Conservation (phyloP, 2,113 vertebrate genomes). For the Hydrolagus affinis region DNA sequence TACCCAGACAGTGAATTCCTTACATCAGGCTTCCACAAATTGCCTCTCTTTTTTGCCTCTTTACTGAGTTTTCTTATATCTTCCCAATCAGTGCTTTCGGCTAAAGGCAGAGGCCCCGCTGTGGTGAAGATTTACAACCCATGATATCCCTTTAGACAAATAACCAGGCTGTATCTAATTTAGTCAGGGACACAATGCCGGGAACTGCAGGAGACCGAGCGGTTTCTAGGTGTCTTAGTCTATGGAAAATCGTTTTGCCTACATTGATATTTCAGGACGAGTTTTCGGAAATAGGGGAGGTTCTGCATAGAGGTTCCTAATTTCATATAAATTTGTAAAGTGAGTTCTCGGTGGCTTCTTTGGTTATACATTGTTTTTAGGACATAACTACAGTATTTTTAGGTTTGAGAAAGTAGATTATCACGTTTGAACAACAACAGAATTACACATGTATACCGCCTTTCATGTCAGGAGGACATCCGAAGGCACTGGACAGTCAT, state of each 20-base stretch:
- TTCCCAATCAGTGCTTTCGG: constrained; percentile 14
- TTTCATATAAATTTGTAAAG: too few relatives aligned
- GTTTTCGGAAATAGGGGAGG: background rate
- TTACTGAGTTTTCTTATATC: background rate
- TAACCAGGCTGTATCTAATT: background rate
- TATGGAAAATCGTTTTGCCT: background rate
- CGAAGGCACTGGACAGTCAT: too few relatives aligned
- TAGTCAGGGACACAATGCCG: background rate
- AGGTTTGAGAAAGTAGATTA: too few relatives aligned
- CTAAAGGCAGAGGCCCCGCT: background rate
- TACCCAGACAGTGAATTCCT: background rate
- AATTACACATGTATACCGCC: too few relatives aligned
- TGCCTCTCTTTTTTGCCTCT: background rate
- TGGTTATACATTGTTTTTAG: too few relatives aligned
- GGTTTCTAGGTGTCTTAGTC: background rate
- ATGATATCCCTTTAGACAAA: background rate
- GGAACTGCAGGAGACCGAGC: background rate
- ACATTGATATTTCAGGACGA: background rate
- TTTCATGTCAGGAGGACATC: too few relatives aligned
- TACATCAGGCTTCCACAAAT: background rate
- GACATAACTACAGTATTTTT: too few relatives aligned
- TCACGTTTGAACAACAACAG: too few relatives aligned
- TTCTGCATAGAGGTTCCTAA: too few relatives aligned
- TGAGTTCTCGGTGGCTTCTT: too few relatives aligned
- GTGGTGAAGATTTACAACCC: background rate